Evolutionary conservation across 2,797 vertebrate genomes (phyloP), one percentile per base, ranked within the genome.

Genomic region (Ara ararauna): DNA sequence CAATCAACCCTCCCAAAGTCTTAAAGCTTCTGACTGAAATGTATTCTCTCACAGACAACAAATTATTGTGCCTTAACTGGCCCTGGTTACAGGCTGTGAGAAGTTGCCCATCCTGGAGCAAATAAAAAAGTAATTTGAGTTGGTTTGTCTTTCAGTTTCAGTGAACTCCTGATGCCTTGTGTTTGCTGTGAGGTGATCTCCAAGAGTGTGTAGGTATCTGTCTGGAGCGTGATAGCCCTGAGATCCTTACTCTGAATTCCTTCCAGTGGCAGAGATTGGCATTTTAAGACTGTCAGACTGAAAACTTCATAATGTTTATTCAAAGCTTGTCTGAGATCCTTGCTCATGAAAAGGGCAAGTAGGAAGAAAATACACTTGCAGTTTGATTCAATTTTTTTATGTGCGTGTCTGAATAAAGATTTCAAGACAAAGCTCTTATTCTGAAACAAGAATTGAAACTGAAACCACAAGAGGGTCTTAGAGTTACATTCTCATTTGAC

Each of bases 361-460:
- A 32, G 21, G 20, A 85, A 89, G 64, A 87, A 92, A 82, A 93
- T 36, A 77, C 18, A 67, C n/a, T 56, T 73, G 30, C 40, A 84
- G 15, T 84, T 87, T 44, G 24, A 78, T 87, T 90, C 34, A 34
- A 22, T 76, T 64, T 86, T 15, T 64, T 66, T 44, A 3, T n/a
- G 20, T 34, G 9, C 44, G 47, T 70, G 12, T 60, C 21, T 86
- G 48, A 85, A 77, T 67, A 66, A 78, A 66, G 56, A 77, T 81
- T 94, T 88, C 23, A 67, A 56, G 80, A 89, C 73, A 89, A 91
- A 90, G 15, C 4, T 89, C 8, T 66, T 91, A 34, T 90, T 93
- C 90, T 90, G 94, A 78, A 94, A 91, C 87, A 60, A 89, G 78
- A 85, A 90, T 29, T 75, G 92, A 96, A 97, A 95, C 21, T 77